Conservation (phyloP, 2,113 vertebrate genomes). For the Sakesphorus luctuosus region DNA sequence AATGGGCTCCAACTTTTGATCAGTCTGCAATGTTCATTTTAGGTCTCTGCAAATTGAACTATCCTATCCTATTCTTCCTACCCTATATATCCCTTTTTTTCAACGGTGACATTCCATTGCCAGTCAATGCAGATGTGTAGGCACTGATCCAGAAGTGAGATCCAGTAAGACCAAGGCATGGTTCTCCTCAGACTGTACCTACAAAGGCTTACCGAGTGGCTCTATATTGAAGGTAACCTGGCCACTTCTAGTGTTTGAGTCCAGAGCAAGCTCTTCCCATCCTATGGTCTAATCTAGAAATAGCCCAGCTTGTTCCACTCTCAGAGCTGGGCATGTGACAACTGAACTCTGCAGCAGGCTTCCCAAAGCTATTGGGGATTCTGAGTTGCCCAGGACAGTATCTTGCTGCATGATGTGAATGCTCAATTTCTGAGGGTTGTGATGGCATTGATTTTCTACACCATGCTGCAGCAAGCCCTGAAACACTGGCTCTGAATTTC, state of each 20-base stretch:
- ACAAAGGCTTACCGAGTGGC: not conserved
- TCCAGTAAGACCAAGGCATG: not conserved
- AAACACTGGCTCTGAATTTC: not conserved
- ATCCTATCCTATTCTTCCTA: too few relatives aligned
- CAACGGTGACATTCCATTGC: not conserved
- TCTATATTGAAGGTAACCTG: not conserved
- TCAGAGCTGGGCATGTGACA: not conserved
- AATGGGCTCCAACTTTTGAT: too few relatives aligned
- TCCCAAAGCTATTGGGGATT: not conserved
- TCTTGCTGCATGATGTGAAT: not conserved
- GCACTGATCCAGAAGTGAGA: not conserved
- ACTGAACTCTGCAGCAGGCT: not conserved
- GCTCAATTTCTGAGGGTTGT: not conserved
- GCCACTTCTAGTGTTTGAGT: not conserved
- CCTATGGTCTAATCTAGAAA: not conserved
- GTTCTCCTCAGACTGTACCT: not conserved
- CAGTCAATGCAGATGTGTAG: not conserved
- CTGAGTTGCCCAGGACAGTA: not conserved
- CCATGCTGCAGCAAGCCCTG: not conserved
- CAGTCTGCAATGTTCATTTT: too few relatives aligned
- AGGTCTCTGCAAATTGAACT: too few relatives aligned
- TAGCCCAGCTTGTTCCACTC: not conserved
- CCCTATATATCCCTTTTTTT: too few relatives aligned
- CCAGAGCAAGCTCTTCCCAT: not conserved
- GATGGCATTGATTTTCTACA: not conserved